Base-by-base conservation (phyloP, 1,140 invertebrate genomes). In the Phortica variegata region DNA sequence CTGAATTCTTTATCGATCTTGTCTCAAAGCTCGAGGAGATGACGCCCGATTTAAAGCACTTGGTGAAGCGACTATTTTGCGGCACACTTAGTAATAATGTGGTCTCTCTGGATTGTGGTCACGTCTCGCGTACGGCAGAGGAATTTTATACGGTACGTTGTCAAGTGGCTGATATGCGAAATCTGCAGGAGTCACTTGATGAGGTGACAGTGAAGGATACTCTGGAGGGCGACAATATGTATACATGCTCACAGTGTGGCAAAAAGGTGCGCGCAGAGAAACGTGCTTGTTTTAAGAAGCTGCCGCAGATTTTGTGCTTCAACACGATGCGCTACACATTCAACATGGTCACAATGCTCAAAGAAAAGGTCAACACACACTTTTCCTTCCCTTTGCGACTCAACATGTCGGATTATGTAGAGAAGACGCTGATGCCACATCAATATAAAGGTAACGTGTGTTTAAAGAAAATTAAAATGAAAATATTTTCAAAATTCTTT, bases 261-360 rank as follows among this genome's bases (percentile, higher is more conserved):
- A 91, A 90, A 63, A 96, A 96, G 84, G 93, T 96, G 13, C 79
- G 93, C 33, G 94, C 94, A 0, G 93, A 97, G 73, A 96, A 96
- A 76, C 79, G 93, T 40, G 93, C 93, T 1, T 97, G 94, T 76
- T 96, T 97, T 65, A 95, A 95, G 65, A 92, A 92, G 61, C 76
- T 97, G 9, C 94, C 95, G 0, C 87, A 90, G 46, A 95, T 97
- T 51, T 77, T 97, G 12, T 96, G 93, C 66, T 95, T 97, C 69
- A 97, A 97, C 73, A 97, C 94, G 0, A 95, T 97, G 93, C 82
- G 94, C n/a, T 97, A 97, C 59, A 95, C 93, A 1, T 97, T 97
- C 72, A 97, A 97, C 75, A 96, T 97, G 93, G 83, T 95, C 1
- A 97, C 94, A 0, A 96, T 97, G 93, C 81, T 93, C 8, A 96